A percentile compares a stretch with the other conserved stretches of the same genome.
Evolutionary conservation across 2,888 invertebrate genomes (phyloP).

Genomic region (Dusona sp.): DNA sequence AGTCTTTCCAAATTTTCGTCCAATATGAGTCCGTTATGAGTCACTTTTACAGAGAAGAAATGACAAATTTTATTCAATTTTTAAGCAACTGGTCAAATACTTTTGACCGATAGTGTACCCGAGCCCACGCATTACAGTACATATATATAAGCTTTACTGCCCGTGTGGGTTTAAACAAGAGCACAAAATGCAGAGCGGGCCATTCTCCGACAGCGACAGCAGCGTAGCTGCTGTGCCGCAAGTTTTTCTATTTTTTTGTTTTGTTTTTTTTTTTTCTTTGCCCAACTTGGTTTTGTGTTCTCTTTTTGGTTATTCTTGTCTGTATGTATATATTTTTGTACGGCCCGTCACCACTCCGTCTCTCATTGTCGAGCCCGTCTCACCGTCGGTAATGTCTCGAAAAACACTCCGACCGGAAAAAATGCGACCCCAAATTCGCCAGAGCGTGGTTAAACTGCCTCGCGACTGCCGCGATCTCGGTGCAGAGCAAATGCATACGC

Average conservation of each 20-base stretch:
- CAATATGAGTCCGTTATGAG: no score
- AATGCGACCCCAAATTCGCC: constrained; percentile 52
- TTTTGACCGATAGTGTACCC: no score
- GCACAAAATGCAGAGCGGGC: background rate
- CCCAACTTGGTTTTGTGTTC: background rate
- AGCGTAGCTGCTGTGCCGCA: background rate
- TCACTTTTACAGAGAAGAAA: background rate
- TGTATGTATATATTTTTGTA: background rate
- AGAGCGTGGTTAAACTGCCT: constrained; percentile 52
- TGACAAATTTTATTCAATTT: background rate
- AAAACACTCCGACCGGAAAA: constrained; percentile 48
- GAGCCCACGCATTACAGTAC: no score
- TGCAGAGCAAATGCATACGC: background rate
- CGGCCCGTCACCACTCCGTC: background rate
- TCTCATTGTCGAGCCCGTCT: background rate
- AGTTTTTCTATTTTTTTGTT: background rate
- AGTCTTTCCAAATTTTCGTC: no score
- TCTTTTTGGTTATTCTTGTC: background rate
- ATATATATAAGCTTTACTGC: no score
- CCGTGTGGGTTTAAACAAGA: no score
- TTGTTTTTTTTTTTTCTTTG: background rate
- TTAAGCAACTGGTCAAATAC: no score
- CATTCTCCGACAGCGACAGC: background rate
- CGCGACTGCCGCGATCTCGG: constrained; percentile 3
- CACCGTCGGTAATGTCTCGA: constrained; percentile 19